Evolutionary conservation across 37 sponge, comb jelly and placozoan genomes (phyloP), one percentile per base, ranked within the genome.

Genomic region (Spongilla lacustris): DNA sequence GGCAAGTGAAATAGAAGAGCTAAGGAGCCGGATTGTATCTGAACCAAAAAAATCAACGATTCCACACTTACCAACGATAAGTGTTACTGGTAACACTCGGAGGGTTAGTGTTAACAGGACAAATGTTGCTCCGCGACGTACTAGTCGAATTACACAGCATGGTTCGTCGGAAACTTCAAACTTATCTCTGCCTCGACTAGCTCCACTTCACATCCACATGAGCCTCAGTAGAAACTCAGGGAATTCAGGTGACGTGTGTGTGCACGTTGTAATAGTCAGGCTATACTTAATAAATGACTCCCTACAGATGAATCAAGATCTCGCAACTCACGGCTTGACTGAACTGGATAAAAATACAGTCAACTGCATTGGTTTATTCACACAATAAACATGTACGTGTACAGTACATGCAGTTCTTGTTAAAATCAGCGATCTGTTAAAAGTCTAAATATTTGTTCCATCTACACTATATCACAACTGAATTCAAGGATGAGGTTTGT

Each of bases 181-280:
- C 67, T 30, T 67, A 31, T 87, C 87, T 4, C 76, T 87, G 0
- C 87, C 87, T 25, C 73, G 87, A 12, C 75, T 87, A 48, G 87
- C 81, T 68, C 87, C 87, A 24, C 81, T 87, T 22, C 87, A 87
- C 75, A 87, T 81, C 24, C 87, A 81, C 67, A 87, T 87, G 87
- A 87, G 36, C 29, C 73, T 87, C 50, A 77, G 84, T 73, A 41
- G 75, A 74, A 58, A 34, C 68, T 85, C 41, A 2, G 77, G 46
- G 67, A 2, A 28, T 37, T 66, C 74, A 25, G 68, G 36, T 36
- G 11, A 28, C n/a, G 73, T 70, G 38, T 34, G 11, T 46, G 33
- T 69, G 46, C 0, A 0, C 0, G 9, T 35, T 37, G 8, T 31
- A 28, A 0, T 68, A 49, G 28, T 9, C 28, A 4, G 4, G 10